These are phyloP conservation scores for Myotis lucifugus DNA, from an alignment of 2,113 vertebrate species.

Conservation along the genomic window DNA sequence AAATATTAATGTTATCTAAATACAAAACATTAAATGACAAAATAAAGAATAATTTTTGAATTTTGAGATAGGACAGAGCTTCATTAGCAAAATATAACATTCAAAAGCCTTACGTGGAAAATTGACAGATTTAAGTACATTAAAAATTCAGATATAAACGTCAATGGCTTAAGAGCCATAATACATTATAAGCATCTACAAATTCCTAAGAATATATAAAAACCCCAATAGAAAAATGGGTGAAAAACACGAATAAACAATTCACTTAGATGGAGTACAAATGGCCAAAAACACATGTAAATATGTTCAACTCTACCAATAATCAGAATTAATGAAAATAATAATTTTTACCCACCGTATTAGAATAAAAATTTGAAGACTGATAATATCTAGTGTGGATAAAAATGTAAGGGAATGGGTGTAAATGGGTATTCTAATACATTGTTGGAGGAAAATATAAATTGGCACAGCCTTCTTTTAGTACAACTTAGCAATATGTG, in stretches of 20 bases:
- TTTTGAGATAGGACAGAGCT: constrained; percentile 14
- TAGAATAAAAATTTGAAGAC: not conserved
- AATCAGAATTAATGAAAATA: constrained; percentile 37
- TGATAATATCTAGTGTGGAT: not conserved
- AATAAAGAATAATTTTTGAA: constrained; percentile 9
- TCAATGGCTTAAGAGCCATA: not conserved
- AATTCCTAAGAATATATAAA: constrained; percentile 17
- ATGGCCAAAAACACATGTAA: not conserved
- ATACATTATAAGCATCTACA: not conserved
- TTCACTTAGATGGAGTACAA: not conserved
- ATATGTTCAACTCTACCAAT: not conserved
- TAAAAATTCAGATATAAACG: not conserved
- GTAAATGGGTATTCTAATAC: not conserved
- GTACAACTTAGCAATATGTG: not conserved
- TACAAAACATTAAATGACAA: not conserved
- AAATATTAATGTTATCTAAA: constrained; percentile 27
- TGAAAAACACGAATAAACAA: not conserved
- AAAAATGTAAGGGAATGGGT: not conserved
- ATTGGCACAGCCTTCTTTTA: not conserved
- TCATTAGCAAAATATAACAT: constrained; percentile 14
- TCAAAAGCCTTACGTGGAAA: constrained; percentile 1
- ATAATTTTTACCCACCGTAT: not conserved
- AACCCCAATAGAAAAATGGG: not conserved
- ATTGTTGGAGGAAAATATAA: constrained; percentile 31
- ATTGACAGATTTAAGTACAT: constrained; percentile 17